phyloP scores from a whole-genome alignment of 2,797 vertebrate genomes.

The Gadopsis marmoratus region DNA sequence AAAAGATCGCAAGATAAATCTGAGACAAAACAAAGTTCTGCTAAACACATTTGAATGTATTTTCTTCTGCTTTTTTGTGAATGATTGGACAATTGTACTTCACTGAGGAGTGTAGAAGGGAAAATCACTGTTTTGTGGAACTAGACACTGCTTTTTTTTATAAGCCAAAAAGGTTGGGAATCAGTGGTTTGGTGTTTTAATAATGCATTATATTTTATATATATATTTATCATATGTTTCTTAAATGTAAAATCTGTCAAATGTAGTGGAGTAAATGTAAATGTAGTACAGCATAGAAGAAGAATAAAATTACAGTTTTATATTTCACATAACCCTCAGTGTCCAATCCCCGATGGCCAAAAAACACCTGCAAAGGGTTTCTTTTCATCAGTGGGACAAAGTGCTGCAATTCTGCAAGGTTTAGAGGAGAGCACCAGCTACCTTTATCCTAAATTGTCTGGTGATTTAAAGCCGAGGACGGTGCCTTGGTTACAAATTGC shows the following conservation, averaged over 20 bases:
- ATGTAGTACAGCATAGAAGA: background rate
- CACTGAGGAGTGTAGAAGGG: too few species aligned
- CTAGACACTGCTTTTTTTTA: background rate
- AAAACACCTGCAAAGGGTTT: too few species aligned
- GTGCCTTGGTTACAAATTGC: background rate
- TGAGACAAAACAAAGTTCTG: too few species aligned
- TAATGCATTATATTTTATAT: background rate
- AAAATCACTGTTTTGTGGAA: too few species aligned
- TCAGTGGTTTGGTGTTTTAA: background rate
- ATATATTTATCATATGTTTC: too few species aligned
- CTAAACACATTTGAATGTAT: too few species aligned
- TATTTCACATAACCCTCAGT: too few species aligned
- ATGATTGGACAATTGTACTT: too few species aligned
- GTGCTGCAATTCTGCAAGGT: slow-evolving; percentile 9
- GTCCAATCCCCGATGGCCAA: too few species aligned
- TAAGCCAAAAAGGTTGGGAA: background rate
- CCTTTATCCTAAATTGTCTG: slow-evolving; percentile 18
- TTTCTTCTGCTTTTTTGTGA: too few species aligned
- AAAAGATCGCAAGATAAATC: too few species aligned
- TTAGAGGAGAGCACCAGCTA: background rate
- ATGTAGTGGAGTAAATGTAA: background rate
- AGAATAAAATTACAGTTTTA: background rate
- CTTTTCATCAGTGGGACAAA: slow-evolving; percentile 33
- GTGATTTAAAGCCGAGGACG: slow-evolving; percentile 17
- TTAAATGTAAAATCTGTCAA: background rate